Conservation (phyloP, 2,113 vertebrate species). For the Pluvianellus socialis region DNA sequence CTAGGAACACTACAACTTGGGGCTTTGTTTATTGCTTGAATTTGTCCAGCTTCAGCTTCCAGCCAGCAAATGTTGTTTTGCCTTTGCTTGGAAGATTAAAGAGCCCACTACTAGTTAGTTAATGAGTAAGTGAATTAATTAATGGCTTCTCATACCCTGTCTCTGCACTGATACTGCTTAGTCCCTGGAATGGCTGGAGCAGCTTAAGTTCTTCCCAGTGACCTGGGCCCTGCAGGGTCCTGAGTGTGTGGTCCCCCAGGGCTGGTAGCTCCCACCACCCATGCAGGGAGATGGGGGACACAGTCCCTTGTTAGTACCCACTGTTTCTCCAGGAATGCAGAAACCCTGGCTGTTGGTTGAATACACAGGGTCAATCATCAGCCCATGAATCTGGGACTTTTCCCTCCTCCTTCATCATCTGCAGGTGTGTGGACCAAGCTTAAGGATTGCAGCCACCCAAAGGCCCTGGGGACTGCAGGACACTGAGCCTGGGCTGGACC, state of each 20-base stretch:
- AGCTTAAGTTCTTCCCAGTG: background rate
- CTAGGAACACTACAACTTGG: background rate
- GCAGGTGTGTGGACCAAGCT: background rate
- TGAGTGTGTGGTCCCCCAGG: background rate
- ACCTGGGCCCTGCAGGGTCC: background rate
- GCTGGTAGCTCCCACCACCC: background rate
- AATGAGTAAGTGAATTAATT: slow-evolving; percentile 54
- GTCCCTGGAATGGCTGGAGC: background rate
- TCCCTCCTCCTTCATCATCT: background rate
- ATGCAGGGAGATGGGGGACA: background rate
- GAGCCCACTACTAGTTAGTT: background rate
- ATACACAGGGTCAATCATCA: background rate
- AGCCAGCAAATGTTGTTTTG: background rate
- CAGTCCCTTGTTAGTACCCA: background rate
- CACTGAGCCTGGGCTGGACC: background rate
- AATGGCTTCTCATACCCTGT: slow-evolving; percentile 21
- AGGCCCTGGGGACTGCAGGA: rapidly evolving
- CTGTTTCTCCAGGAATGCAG: background rate
- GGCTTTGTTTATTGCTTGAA: background rate
- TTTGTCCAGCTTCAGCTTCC: background rate
- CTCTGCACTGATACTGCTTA: background rate
- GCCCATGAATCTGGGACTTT: background rate
- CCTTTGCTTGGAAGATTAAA: slow-evolving; percentile 21
- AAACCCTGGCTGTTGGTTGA: background rate
- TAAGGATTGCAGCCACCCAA: background rate